phyloP scores from a whole-genome alignment of 2,797 vertebrate genomes.

The Amblyopsis hoosieri region DNA sequence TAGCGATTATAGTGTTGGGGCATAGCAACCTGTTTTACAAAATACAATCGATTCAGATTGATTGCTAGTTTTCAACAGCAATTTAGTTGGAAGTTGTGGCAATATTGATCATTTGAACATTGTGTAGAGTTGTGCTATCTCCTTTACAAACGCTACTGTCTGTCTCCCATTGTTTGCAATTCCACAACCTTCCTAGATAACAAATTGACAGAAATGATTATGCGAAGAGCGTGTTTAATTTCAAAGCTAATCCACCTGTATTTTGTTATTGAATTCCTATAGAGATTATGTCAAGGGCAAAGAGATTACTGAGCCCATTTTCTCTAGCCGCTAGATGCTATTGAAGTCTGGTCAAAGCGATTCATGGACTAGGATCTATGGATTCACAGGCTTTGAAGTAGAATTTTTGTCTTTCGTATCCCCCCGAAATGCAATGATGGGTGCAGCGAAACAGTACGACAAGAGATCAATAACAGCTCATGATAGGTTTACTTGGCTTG shows the following conservation, averaged over 20 bases:
- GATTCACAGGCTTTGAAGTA: slow-evolving; percentile 31
- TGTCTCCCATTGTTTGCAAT: background rate
- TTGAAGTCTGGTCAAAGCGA: slow-evolving; percentile 18
- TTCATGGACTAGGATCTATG: slow-evolving; percentile 43
- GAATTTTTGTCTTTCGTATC: slow-evolving; percentile 1
- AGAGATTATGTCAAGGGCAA: background rate
- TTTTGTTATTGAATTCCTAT: background rate
- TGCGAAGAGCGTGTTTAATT: slow-evolving; percentile 2
- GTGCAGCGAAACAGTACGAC: slow-evolving; percentile 21
- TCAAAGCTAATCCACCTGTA: slow-evolving; percentile 6
- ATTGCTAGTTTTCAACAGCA: too few relatives aligned
- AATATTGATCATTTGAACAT: too few relatives aligned
- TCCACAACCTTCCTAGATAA: slow-evolving; percentile 26
- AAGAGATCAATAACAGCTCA: slow-evolving; percentile 49
- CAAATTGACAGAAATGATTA: slow-evolving; percentile 24
- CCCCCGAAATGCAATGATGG: background rate
- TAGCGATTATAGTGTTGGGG: too few relatives aligned
- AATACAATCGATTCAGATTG: too few relatives aligned
- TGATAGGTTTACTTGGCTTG: slow-evolving; percentile 44
- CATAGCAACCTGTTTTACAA: too few relatives aligned
- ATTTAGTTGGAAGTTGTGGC: too few relatives aligned
- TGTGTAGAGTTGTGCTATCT: too few relatives aligned
- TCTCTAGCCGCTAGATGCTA: background rate
- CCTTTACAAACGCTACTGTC: too few relatives aligned
- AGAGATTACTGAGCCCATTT: slow-evolving; percentile 23